These are phyloP conservation scores for Mus minutoides DNA, from an alignment of 2,797 vertebrate genomes.

Conservation along the genomic window DNA sequence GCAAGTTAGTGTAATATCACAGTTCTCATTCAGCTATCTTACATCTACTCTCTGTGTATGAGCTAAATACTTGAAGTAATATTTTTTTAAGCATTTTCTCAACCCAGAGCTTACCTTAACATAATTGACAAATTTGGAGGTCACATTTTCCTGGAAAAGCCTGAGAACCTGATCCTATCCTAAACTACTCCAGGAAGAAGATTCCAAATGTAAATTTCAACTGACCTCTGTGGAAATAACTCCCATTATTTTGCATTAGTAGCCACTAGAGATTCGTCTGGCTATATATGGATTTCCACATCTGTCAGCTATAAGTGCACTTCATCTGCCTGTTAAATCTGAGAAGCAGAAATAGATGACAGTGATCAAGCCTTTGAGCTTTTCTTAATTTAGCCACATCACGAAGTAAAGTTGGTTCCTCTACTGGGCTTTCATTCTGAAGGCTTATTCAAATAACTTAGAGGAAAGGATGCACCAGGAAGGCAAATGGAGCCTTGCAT, in stretches of 20 bases:
- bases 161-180: slow-evolving; percentile 61
- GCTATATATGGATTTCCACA: slow-evolving; percentile 81
- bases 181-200: slow-evolving; percentile 74
- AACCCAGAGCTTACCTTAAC: slow-evolving; percentile 67
- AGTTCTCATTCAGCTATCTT: slow-evolving; percentile 76
- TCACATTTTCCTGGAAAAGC: slow-evolving; percentile 68
- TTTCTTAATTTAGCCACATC: slow-evolving; percentile 74
- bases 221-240: slow-evolving; percentile 76
- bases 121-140: slow-evolving; percentile 74
- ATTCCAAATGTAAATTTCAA: slow-evolving; percentile 76
- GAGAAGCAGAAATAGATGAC: slow-evolving; percentile 77
- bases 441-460: slow-evolving; percentile 61
- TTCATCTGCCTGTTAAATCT: slow-evolving; percentile 80
- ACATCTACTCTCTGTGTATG: slow-evolving; percentile 56
- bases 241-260: slow-evolving; percentile 79
- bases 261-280: slow-evolving; percentile 75
- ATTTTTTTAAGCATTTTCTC: slow-evolving; percentile 62
- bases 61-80: slow-evolving; percentile 67
- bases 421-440: slow-evolving; percentile 58
- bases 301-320: slow-evolving; percentile 81
- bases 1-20: slow-evolving; percentile 75
- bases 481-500: slow-evolving; percentile 59
- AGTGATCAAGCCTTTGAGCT: slow-evolving; percentile 77
- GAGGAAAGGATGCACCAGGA: slow-evolving; percentile 17
- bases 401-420: slow-evolving; percentile 73